These are phyloP conservation scores for Acrocera orbiculus DNA, from an alignment of 2,888 invertebrate genomes.

Conservation along the genomic window DNA sequence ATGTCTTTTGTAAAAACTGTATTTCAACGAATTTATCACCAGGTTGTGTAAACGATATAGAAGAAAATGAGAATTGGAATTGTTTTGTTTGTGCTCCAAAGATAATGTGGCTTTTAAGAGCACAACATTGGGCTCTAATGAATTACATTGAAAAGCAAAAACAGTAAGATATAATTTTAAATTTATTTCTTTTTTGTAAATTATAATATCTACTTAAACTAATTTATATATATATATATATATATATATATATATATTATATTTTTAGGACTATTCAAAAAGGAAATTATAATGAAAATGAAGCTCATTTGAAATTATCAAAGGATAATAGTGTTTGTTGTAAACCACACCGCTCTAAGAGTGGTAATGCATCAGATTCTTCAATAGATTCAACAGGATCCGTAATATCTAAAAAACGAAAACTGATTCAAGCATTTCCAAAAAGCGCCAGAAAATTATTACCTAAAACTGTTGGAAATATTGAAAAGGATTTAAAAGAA, in stretches of 20 bases:
- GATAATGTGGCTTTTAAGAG: constrained; percentile 45
- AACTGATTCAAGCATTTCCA: too few relatives aligned
- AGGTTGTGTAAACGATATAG: constrained; percentile 48
- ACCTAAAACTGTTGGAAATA: constrained; percentile 8
- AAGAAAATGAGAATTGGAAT: constrained; percentile 61
- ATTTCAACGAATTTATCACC: constrained; percentile 52
- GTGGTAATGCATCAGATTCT: constrained; percentile 17
- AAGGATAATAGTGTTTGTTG: neutral
- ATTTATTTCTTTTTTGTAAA: too few relatives aligned
- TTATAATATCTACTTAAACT: too few relatives aligned
- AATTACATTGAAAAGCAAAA: constrained; percentile 46
- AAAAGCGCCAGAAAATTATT: too few relatives aligned
- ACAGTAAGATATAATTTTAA: constrained; percentile 17
- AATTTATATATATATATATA: too few relatives aligned
- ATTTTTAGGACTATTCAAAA: too few relatives aligned
- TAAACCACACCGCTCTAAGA: too few relatives aligned
- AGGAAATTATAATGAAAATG: too few relatives aligned
- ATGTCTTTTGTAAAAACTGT: constrained; percentile 62
- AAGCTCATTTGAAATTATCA: too few relatives aligned
- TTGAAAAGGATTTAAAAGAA: neutral
- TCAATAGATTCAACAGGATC: too few relatives aligned
- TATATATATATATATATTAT: too few relatives aligned
- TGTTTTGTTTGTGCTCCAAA: constrained; percentile 57
- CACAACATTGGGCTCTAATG: constrained; percentile 52
- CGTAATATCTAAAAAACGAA: too few relatives aligned